Conservation (phyloP, 2,888 invertebrate genomes). For the Agonum fuliginosum region DNA sequence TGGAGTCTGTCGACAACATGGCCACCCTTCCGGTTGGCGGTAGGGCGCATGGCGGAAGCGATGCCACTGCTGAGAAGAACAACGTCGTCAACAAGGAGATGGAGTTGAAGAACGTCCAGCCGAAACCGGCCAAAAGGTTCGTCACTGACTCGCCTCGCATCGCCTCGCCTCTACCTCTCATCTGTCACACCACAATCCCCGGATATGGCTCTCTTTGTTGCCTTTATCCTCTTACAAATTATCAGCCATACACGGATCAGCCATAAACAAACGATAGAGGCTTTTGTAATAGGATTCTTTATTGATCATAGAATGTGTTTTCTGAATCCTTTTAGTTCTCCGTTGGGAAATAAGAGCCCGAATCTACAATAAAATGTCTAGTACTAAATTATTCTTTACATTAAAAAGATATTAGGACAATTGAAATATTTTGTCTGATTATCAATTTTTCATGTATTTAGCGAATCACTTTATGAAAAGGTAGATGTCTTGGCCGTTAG, state of each 20-base stretch:
- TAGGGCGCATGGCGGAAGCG: constrained; percentile 79
- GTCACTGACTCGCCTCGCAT: neutral
- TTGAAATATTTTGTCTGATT: too few relatives aligned
- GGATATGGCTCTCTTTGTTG: constrained; percentile 25
- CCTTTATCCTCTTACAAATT: neutral
- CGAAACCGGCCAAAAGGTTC: constrained; percentile 89
- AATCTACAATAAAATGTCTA: too few relatives aligned
- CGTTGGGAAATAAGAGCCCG: too few relatives aligned
- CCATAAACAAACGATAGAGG: neutral
- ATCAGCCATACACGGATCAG: neutral
- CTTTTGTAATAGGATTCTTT: neutral
- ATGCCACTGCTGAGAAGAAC: constrained; percentile 86
- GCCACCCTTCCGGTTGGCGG: constrained; percentile 89
- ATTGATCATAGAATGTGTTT: neutral
- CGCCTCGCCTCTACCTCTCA: too few relatives aligned
- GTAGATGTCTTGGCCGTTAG: too few relatives aligned
- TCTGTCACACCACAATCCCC: neutral
- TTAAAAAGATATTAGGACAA: too few relatives aligned
- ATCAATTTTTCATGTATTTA: too few relatives aligned
- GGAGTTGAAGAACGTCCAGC: constrained; percentile 90
- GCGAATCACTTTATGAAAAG: too few relatives aligned
- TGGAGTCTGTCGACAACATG: constrained; percentile 91
- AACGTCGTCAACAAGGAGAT: constrained; percentile 90
- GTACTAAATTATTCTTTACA: too few relatives aligned
- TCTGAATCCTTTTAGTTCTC: too few relatives aligned